phyloP scores from a whole-genome alignment of 2,888 invertebrate species.

The Chorisops tibialis region DNA sequence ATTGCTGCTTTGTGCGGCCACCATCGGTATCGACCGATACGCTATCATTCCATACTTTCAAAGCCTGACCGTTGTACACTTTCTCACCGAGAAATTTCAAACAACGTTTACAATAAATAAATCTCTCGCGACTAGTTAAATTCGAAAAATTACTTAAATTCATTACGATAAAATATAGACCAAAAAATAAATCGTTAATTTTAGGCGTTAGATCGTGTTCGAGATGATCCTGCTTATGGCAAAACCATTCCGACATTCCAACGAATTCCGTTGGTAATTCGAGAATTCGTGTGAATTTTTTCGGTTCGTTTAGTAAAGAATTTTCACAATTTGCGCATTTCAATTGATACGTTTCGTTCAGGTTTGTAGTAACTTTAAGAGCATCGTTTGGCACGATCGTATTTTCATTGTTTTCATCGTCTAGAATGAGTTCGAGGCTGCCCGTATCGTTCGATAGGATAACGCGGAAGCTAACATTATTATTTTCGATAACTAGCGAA shows the following conservation, averaged over 20 bases:
- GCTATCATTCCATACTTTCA: slow-evolving; percentile 29
- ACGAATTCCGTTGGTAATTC: slow-evolving; percentile 34
- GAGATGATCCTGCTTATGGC: slow-evolving; percentile 30
- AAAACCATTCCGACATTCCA: slow-evolving; percentile 35
- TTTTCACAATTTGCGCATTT: slow-evolving; percentile 30
- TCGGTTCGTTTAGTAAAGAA: slow-evolving; percentile 4
- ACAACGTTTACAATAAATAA: slow-evolving; percentile 33
- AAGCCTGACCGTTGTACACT: slow-evolving; percentile 6
- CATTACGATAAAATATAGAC: slow-evolving; percentile 32
- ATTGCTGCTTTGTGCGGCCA: not conserved
- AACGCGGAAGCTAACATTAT: slow-evolving; percentile 27
- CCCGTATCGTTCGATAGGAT: slow-evolving; percentile 11
- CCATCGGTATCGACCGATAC: slow-evolving; percentile 1
- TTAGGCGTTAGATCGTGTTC: slow-evolving; percentile 26
- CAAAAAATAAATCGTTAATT: slow-evolving; percentile 32
- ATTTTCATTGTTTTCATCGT: slow-evolving; percentile 7
- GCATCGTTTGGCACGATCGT: slow-evolving; percentile 4
- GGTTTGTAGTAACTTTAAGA: slow-evolving; percentile 1
- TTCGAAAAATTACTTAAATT: slow-evolving; percentile 22
- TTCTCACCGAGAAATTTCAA: slow-evolving; percentile 31
- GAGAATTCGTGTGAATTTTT: slow-evolving; percentile 30
- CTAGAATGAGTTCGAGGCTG: not conserved
- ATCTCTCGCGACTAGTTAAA: slow-evolving; percentile 20
- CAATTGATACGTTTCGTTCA: slow-evolving; percentile 18
- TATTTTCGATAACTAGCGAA: slow-evolving; percentile 22